Evolutionary conservation across 2,797 vertebrate species (phyloP), one percentile per base, ranked within the genome.

Genomic region (Taeniopygia guttata): DNA sequence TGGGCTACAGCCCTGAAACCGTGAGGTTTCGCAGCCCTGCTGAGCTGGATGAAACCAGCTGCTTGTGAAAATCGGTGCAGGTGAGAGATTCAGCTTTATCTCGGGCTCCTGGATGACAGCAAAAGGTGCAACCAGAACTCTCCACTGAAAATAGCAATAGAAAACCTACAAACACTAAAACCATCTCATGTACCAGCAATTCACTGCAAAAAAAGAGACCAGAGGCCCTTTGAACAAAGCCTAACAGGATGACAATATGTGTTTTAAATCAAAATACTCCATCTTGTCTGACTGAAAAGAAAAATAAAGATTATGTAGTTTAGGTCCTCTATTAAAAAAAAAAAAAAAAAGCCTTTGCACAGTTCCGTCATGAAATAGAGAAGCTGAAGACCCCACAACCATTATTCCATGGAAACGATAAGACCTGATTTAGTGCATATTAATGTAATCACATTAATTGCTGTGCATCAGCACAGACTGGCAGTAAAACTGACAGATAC

Each of bases 371-470:
- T 1, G 3, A 78, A 92, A 68, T 0, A 42, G 13, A 68, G 42
- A 68, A 45, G 27, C 8, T 74, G 76, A 81, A 81, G 56, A 63
- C 29, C 27, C 45, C 52, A 63, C 30, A 94, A 56, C 4, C 17
- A 51, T 36, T 68, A 90, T 23, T 64, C 23, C 62, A 56, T 13
- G 19, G 80, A 69, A 86, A 54, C 80, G 27, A 72, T 32, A 19
- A 74, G 30, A 77, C 20, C 45, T 83, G 75, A 83, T 81, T 45
- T 89, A 72, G 51, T 69, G 82, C 91, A 81, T 66, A 91, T 84
- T 76, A 94, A 94, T 43, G 36, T 48, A 86, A 88, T 76, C 80
- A 82, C 62, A 75, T 54, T 81, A 91, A 94, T 38, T 91, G 59
- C 68, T 77, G 51, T 29, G 62, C 58, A 77, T 34, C 51, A 86